Base-by-base conservation (phyloP, 2,113 vertebrate genomes). In the Cisticola juncidis region DNA sequence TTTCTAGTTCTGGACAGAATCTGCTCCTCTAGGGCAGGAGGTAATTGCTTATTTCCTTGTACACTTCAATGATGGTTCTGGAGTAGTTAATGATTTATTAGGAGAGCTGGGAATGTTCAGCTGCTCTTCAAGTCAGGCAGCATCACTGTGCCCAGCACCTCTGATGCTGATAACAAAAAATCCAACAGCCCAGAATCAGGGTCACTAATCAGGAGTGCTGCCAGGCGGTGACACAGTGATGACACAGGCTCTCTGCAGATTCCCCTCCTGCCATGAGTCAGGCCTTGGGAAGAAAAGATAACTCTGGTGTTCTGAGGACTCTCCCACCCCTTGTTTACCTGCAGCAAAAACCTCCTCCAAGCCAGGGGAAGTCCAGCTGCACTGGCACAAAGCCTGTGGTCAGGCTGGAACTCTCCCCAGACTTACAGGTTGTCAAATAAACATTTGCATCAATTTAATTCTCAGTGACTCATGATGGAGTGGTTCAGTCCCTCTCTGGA, bases 371-470 rank as follows among this genome's bases (percentile, higher is more conserved):
- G 57, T 68, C 78, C 86, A 78, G 53, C 48, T 88, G 72, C 22
- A 0, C 10, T 61, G 70, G 33, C 90, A 73, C 73, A 81, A 74
- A 90, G 10, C 60, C 82, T 20, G 28, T 51, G 73, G 79, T 73
- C 62, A 0, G 38, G 64, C 87, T 80, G 60, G 79, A 87, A 66
- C 53, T 47, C 40, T 61, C 71, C 68, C 69, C 81, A 88, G 82
- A 70, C 86, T 80, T 68, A 44, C 8, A 88, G 82, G 50, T n/a
- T 91, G 86, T 83, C 83, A 94, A 95, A 96, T 74, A 70, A 95
- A 90, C 45, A 87, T 95, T 95, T 88, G 58, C 94, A 96, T 95
- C 90, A 47, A 91, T 92, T 97, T 92, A 95, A 85, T 95, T 95
- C 95, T 91, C 88, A 81, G 19, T 96, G 96, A 97, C 78, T 97